phyloP scores from a whole-genome alignment of 1,140 invertebrate genomes.

The Drosophila seguyi region DNA sequence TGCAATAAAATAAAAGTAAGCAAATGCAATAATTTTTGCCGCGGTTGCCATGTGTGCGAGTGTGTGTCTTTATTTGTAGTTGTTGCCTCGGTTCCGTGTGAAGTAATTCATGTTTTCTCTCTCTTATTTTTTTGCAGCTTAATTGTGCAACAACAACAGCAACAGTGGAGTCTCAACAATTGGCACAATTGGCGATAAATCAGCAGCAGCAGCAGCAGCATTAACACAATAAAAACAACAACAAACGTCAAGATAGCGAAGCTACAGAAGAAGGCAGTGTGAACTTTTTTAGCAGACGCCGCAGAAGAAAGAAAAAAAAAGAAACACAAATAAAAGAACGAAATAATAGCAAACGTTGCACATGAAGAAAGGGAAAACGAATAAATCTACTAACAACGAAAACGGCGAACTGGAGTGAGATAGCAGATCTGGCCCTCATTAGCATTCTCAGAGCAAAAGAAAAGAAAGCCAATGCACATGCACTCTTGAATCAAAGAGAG shows the following conservation, averaged over 20 bases:
- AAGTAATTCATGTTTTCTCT: constrained; percentile 41
- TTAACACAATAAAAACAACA: constrained; percentile 18
- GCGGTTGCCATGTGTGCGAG: not conserved
- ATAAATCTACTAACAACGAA: constrained; percentile 50
- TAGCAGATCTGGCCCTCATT: constrained; percentile 5
- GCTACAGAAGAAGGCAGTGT: constrained; percentile 15
- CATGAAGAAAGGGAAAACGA: constrained; percentile 43
- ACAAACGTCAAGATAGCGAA: constrained; percentile 13
- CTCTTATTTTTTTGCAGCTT: constrained; percentile 54
- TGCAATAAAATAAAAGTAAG: constrained; percentile 18
- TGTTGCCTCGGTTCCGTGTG: constrained; percentile 26
- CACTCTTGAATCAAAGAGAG: constrained; percentile 29
- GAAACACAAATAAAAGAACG: constrained; percentile 26
- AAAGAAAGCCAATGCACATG: constrained; percentile 23
- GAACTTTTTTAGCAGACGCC: constrained; percentile 51
- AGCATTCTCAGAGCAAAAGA: constrained; percentile 17
- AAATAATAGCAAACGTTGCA: constrained; percentile 23
- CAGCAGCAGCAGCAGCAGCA: constrained; percentile 45
- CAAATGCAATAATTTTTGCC: constrained; percentile 33
- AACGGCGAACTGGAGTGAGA: constrained; percentile 4
- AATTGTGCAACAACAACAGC: constrained; percentile 74
- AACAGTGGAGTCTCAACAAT: constrained; percentile 63
- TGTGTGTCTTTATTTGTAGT: constrained; percentile 18
- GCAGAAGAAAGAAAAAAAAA: constrained; percentile 15
- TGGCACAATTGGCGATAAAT: constrained; percentile 81